A percentile compares a stretch with the other conserved stretches of the same genome.
Evolutionary conservation across 1,140 invertebrate genomes (phyloP).

Genomic region (Pachypeltis micranthus): DNA sequence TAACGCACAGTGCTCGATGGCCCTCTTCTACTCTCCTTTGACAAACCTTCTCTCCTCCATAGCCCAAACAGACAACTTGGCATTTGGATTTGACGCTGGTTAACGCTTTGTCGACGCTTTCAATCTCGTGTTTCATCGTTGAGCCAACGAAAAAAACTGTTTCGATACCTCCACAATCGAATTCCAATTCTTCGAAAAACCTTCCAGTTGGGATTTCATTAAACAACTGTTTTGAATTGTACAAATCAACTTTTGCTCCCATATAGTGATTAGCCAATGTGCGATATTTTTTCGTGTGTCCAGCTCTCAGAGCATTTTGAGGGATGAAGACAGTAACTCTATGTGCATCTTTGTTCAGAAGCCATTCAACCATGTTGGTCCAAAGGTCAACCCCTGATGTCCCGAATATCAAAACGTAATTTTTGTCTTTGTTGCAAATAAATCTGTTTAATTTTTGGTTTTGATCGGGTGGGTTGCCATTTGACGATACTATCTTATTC

Average conservation of each 20-base stretch:
- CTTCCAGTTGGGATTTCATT: not conserved
- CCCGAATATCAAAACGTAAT: not conserved
- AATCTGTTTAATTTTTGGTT: not conserved
- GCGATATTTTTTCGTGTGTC: not conserved
- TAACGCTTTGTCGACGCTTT: not conserved
- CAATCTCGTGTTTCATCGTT: not conserved
- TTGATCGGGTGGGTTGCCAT: not conserved
- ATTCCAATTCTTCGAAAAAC: not conserved
- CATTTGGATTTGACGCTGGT: not conserved
- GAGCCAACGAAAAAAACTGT: not conserved
- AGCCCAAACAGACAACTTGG: not conserved
- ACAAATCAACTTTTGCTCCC: conserved; percentile 5
- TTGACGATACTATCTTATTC: not conserved
- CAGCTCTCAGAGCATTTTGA: not conserved
- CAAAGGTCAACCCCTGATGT: conserved; percentile 10
- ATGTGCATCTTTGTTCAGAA: conserved; percentile 20
- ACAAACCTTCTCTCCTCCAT: conserved; percentile 7
- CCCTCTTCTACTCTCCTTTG: conserved; percentile 1
- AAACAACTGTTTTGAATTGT: not conserved
- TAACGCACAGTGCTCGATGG: not conserved
- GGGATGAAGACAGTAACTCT: conserved; percentile 17
- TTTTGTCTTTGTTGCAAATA: not conserved
- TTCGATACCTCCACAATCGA: not conserved
- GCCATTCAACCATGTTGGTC: conserved; percentile 24
- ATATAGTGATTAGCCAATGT: not conserved